These are phyloP conservation scores for Lingula anatina DNA, from an alignment of 2,888 invertebrate species.

Conservation along the genomic window DNA sequence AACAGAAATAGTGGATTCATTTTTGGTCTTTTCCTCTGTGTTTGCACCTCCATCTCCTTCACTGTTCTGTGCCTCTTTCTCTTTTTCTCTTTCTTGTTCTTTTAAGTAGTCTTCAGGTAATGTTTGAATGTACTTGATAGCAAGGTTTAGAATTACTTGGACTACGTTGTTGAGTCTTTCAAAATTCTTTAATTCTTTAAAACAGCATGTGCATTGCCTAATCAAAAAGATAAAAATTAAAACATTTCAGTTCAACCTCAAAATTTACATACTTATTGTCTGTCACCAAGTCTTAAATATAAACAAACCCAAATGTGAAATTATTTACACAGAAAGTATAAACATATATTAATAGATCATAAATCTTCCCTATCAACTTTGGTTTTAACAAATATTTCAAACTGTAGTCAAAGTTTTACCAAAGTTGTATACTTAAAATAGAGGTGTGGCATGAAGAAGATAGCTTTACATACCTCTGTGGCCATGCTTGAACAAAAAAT, in stretches of 20 bases:
- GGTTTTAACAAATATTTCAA: too few relatives aligned
- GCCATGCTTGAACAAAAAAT: slow-evolving; percentile 83
- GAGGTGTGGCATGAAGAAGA: too few relatives aligned
- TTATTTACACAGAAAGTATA: too few relatives aligned
- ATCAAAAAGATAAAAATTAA: slow-evolving; percentile 41
- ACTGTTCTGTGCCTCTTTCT: slow-evolving; percentile 7
- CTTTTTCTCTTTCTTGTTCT: slow-evolving; percentile 15
- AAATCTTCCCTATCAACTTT: too few relatives aligned
- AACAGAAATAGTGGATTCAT: neutral
- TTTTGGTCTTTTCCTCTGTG: slow-evolving; percentile 9
- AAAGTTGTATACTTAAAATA: too few relatives aligned
- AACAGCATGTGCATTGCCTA: slow-evolving; percentile 94
- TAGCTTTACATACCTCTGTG: slow-evolving; percentile 62
- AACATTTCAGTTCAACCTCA: neutral
- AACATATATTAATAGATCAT: too few relatives aligned
- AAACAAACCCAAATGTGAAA: neutral
- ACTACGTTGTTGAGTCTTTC: slow-evolving; percentile 84
- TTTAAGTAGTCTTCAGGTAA: slow-evolving; percentile 30
- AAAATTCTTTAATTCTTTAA: slow-evolving; percentile 85
- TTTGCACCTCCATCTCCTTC: slow-evolving; percentile 5
- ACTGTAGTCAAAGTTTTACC: too few relatives aligned
- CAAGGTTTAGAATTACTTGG: slow-evolving; percentile 78
- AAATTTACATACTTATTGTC: neutral
- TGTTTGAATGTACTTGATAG: slow-evolving; percentile 68
- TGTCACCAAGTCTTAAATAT: too few relatives aligned